These are phyloP conservation scores for Spisula solida DNA, from an alignment of 2,888 invertebrate species.

Conservation along the genomic window DNA sequence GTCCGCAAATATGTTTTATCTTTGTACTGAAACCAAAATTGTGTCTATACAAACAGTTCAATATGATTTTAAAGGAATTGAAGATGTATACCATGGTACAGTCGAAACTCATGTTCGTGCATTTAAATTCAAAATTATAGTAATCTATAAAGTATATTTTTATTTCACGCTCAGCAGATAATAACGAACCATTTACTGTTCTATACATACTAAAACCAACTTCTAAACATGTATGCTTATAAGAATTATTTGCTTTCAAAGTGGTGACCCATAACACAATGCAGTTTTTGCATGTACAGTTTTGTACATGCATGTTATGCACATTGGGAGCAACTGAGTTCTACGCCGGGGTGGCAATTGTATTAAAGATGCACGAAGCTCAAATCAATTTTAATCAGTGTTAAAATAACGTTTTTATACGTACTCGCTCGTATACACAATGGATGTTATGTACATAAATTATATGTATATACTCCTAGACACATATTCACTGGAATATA, in stretches of 20 bases:
- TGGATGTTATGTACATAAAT: no score
- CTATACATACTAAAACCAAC: background rate
- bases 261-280: slow-evolving; percentile 48
- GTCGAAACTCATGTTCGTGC: background rate
- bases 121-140: slow-evolving; percentile 39
- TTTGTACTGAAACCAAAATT: background rate
- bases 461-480: no score
- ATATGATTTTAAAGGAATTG: slow-evolving; percentile 26
- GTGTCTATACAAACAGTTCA: background rate
- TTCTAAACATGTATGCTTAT: background rate
- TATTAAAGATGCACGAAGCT: background rate
- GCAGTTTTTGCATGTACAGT: slow-evolving; percentile 28
- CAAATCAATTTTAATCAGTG: background rate
- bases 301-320: slow-evolving; percentile 23
- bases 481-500: no score
- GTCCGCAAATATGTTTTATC: background rate
- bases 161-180: background rate
- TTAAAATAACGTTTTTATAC: no score
- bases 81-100: slow-evolving; percentile 18
- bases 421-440: no score
- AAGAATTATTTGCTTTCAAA: slow-evolving; percentile 6
- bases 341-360: background rate
- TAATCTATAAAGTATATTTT: slow-evolving; percentile 1
- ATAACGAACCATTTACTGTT: background rate
- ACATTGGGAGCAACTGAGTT: background rate